Base-by-base conservation (phyloP, 2,113 vertebrate genomes). In the Austrofundulus limnaeus region DNA sequence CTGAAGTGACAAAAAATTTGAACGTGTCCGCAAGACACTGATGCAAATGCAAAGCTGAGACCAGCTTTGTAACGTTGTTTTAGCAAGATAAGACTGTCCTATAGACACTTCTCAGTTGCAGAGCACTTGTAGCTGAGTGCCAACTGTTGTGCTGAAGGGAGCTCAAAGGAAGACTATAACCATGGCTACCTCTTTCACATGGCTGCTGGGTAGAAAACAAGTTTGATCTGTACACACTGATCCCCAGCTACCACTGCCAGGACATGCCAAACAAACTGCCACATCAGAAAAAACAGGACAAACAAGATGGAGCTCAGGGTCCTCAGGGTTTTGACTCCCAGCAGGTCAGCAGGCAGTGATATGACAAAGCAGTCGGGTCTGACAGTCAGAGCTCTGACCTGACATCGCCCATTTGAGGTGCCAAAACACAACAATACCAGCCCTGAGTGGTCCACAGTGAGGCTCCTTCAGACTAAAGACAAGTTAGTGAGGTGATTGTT, bases 171-270 rank as follows among this genome's bases (percentile, higher is more conserved):
- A 77, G 57, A 53, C 21, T 23, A 75, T 75, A 87, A 78, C 82
- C 87, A 88, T 84, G 81, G 41, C 69, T 80, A 78, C 81, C n/a
- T 72, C 77, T 88, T 79, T 75, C 82, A 67, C 71, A 70, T 73
- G 82, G 25, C 67, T 71, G 50, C 21, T 19, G 38, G 57, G 65
- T 62, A 81, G 69, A 70, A 85, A 84, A 86, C 74, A 79, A 81
- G 70, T 66, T 78, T 49, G 43, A 38, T 21, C 47, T 62, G 38
- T 47, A 61, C 37, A 61, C 57, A 54, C 74, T 38, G 28, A 48
- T 66, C 37, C 62, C 53, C 62, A 51, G 39, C 41, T 57, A 58
- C 52, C 49, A 15, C 31, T 70, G 50, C 49, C 59, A 52, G 14
- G 69, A 62, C 73, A 53, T 72, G 62, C 67, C 79, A 57, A 77